A percentile compares a stretch with the other conserved stretches of the same genome.
phyloP scores from a whole-genome alignment of 2,797 vertebrate genomes.

The Vultur gryphus region DNA sequence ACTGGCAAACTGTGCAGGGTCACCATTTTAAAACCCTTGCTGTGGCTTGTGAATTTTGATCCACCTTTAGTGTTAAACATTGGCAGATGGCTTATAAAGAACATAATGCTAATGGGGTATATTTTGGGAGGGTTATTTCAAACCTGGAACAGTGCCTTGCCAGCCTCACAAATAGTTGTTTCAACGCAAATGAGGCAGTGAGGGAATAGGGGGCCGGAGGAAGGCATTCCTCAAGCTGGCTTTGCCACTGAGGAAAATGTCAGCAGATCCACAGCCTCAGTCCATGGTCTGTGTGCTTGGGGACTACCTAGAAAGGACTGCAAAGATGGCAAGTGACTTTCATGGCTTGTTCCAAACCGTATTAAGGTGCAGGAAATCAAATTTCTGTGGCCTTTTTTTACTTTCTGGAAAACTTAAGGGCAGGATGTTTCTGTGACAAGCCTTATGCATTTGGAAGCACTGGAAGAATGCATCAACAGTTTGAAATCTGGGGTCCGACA shows the following conservation, averaged over 20 bases:
- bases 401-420: not conserved
- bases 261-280: not conserved
- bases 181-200: not conserved
- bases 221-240: not conserved
- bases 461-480: not conserved
- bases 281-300: not conserved
- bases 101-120: not conserved
- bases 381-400: not conserved
- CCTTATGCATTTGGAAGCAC: not conserved
- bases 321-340: not conserved
- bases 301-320: not conserved
- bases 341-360: not conserved
- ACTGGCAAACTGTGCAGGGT: fast-evolving
- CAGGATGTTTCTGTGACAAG: not conserved
- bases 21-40: not conserved
- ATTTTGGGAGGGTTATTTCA: not conserved
- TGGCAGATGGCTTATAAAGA: not conserved
- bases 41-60: not conserved
- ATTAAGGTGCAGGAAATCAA: not conserved
- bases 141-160: not conserved
- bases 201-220: not conserved
- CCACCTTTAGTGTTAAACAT: not conserved
- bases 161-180: not conserved
- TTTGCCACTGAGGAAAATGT: not conserved
- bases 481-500: not conserved